Evolutionary conservation across 2,888 invertebrate species (phyloP).

Genomic region (Helicoverpa assulta): DNA sequence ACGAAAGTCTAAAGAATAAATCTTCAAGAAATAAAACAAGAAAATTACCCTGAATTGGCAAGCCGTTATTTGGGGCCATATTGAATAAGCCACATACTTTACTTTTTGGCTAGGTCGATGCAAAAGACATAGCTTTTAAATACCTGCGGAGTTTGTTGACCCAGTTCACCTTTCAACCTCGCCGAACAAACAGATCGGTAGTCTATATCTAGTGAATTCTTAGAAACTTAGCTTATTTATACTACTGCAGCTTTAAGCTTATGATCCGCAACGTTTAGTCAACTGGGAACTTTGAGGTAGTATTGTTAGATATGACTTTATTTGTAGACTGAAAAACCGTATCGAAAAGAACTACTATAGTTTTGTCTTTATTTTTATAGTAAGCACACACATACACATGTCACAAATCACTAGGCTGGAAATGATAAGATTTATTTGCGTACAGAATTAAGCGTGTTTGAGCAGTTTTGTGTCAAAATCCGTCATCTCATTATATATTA

Average conservation of each 20-base stretch:
- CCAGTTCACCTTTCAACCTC: conserved; percentile 50
- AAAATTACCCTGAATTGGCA: conserved; percentile 7
- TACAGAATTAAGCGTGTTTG: too few relatives aligned
- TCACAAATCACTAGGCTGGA: too few relatives aligned
- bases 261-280: conserved; percentile 25
- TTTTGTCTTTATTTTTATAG: too few relatives aligned
- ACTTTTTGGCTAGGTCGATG: conserved; percentile 43
- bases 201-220: conserved; percentile 34
- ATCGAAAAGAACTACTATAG: too few relatives aligned
- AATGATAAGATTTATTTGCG: too few relatives aligned
- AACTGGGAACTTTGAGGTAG: conserved; percentile 1
- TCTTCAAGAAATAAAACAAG: conserved; percentile 11
- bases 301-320: background rate
- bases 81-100: conserved; percentile 32
- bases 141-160: conserved; percentile 60
- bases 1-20: background rate
- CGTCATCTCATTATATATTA: too few relatives aligned
- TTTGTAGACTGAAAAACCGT: too few relatives aligned
- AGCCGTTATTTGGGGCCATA: conserved; percentile 28
- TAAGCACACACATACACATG: too few relatives aligned
- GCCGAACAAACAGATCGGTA: conserved; percentile 54
- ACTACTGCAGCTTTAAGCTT: conserved; percentile 25
- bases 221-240: conserved; percentile 36
- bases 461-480: too few relatives aligned
- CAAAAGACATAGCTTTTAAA: conserved; percentile 55